Evolutionary conservation across 1,140 invertebrate genomes (phyloP).

Genomic region (Frieseomelitta varia): DNA sequence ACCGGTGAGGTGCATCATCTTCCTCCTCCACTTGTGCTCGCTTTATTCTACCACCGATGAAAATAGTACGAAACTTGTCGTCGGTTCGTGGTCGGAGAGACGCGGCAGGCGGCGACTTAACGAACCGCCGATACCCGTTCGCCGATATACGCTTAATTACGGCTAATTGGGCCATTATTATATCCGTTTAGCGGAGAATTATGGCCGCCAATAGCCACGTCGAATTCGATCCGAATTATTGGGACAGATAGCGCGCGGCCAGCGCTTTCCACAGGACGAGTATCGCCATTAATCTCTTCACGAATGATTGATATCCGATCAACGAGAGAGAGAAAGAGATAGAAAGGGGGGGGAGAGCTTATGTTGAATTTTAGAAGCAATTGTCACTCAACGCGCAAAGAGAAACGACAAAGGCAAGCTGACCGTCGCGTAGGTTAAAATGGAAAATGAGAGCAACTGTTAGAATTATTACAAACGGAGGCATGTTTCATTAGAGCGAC

Average conservation of each 20-base stretch:
- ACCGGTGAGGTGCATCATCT: neutral
- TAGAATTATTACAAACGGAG: too few species aligned
- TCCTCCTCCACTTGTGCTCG: constrained; percentile 18
- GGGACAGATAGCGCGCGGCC: constrained; percentile 22
- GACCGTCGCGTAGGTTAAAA: neutral
- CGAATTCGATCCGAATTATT: constrained; percentile 47
- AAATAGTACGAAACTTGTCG: constrained; percentile 24
- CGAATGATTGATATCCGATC: constrained; percentile 41
- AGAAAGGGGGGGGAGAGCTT: too few species aligned
- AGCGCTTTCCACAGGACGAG: constrained; percentile 2
- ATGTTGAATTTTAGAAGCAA: neutral
- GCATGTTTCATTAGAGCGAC: too few species aligned
- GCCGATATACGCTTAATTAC: neutral
- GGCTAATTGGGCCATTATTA: constrained; percentile 32
- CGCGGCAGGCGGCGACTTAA: constrained; percentile 3
- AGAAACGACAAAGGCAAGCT: constrained; percentile 1
- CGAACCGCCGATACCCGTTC: constrained; percentile 1
- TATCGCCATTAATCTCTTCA: constrained; percentile 42
- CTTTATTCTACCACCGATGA: neutral
- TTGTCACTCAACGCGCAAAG: neutral
- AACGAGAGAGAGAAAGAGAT: neutral
- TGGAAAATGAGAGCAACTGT: too few species aligned
- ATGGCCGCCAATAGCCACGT: constrained; percentile 2
- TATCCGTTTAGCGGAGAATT: constrained; percentile 30
- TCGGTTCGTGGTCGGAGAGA: neutral